phyloP scores from a whole-genome alignment of 2,797 vertebrate genomes.

The Thripadectes ignobilis region DNA sequence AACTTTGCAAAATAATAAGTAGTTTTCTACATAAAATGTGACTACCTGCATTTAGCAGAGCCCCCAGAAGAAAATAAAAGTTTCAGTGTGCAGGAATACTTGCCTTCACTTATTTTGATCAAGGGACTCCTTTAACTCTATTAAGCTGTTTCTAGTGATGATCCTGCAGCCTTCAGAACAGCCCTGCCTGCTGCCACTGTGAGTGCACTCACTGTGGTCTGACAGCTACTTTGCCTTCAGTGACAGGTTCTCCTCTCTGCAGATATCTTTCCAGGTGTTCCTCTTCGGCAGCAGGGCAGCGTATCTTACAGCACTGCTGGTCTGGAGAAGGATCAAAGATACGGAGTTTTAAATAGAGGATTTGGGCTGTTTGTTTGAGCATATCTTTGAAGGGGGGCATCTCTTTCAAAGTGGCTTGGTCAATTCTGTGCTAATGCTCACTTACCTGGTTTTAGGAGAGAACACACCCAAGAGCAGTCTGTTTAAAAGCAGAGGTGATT shows the following conservation, averaged over 20 bases:
- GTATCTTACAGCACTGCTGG: background rate
- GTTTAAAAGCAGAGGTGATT: background rate
- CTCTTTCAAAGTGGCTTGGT: background rate
- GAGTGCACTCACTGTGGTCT: background rate
- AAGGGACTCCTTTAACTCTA: background rate
- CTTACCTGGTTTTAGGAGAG: background rate
- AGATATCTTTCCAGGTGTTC: background rate
- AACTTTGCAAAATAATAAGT: background rate
- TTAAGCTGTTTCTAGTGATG: background rate
- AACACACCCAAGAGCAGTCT: background rate
- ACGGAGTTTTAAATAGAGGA: background rate
- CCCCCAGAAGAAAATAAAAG: background rate
- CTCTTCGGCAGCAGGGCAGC: background rate
- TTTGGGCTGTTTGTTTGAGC: background rate
- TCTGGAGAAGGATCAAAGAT: background rate
- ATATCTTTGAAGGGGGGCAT: fast-evolving
- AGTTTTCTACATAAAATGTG: background rate
- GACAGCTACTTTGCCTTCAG: background rate
- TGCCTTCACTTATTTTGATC: background rate
- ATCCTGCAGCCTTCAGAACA: background rate
- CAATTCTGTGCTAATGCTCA: background rate
- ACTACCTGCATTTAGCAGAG: background rate
- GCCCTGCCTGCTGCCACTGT: background rate
- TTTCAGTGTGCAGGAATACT: background rate
- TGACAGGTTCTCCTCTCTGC: background rate